These are phyloP conservation scores for Pimephales promelas DNA, from an alignment of 2,113 vertebrate species.

Conservation along the genomic window DNA sequence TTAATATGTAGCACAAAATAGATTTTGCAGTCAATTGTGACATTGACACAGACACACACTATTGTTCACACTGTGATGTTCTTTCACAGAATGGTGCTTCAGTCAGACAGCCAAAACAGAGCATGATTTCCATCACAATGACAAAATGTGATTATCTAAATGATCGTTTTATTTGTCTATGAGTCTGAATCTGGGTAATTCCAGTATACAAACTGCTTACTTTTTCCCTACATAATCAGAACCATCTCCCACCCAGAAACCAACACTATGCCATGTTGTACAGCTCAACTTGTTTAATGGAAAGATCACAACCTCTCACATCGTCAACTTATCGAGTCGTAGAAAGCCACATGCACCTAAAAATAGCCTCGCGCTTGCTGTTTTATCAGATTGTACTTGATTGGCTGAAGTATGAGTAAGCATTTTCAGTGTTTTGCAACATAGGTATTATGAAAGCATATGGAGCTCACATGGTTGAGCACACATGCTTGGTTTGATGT, in stretches of 20 bases:
- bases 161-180: constrained; percentile 24
- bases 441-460: constrained; percentile 15
- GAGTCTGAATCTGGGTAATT: background rate
- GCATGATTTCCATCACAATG: background rate
- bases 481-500: constrained; percentile 56
- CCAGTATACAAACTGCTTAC: background rate
- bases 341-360: constrained; percentile 16
- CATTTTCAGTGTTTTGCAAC: background rate
- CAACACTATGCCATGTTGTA: background rate
- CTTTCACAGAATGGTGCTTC: background rate
- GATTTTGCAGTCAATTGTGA: background rate
- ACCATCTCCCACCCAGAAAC: background rate
- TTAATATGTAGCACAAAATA: background rate
- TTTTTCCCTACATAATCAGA: background rate
- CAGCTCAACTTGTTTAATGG: background rate
- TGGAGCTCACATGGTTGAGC: constrained; percentile 57
- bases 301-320: constrained; percentile 1
- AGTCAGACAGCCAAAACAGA: background rate
- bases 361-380: background rate
- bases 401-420: background rate
- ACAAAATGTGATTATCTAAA: constrained; percentile 45
- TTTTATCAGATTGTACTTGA: constrained; percentile 14
- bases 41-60: background rate
- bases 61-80: too few species aligned
- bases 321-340: background rate